A percentile compares a stretch with the other conserved stretches of the same genome.
Evolutionary conservation across 2,113 vertebrate genomes (phyloP).

Genomic region (Misgurnus anguillicaudatus): DNA sequence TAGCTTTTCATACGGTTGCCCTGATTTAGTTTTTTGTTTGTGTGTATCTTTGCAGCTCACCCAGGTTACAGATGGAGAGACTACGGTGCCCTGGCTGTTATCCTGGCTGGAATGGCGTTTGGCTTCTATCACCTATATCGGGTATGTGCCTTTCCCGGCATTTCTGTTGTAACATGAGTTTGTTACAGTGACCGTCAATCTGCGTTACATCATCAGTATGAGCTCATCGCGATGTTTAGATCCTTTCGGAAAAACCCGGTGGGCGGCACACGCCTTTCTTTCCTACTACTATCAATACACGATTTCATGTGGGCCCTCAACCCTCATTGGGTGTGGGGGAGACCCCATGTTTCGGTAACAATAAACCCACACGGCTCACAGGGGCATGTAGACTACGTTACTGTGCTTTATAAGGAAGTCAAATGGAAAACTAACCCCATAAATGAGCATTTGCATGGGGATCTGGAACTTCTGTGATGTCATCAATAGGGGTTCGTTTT

Average conservation of each 20-base stretch:
- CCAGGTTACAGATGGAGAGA: slow-evolving; percentile 90
- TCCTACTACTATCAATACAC: slow-evolving; percentile 64
- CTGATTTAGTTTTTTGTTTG: slow-evolving; percentile 28
- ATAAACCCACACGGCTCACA: slow-evolving; percentile 70
- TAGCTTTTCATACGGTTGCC: not conserved
- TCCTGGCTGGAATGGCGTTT: slow-evolving; percentile 91
- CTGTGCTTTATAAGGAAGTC: slow-evolving; percentile 69
- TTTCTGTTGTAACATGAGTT: slow-evolving; percentile 55
- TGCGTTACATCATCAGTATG: slow-evolving; percentile 66
- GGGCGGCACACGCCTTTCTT: slow-evolving; percentile 51
- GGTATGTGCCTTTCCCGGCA: slow-evolving; percentile 65
- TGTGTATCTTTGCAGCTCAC: slow-evolving; percentile 70
- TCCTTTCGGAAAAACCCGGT: slow-evolving; percentile 53
- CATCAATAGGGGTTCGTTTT: slow-evolving; percentile 15
- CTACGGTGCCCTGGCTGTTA: slow-evolving; percentile 90
- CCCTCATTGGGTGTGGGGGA: slow-evolving; percentile 54
- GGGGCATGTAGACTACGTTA: slow-evolving; percentile 76
- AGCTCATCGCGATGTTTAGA: slow-evolving; percentile 64
- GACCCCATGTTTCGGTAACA: slow-evolving; percentile 66
- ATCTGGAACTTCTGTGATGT: slow-evolving; percentile 41
- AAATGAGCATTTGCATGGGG: slow-evolving; percentile 30
- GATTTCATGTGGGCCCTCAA: slow-evolving; percentile 53
- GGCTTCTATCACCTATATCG: slow-evolving; percentile 96
- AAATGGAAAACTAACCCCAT: slow-evolving; percentile 53
- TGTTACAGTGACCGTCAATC: slow-evolving; percentile 54